Percentiles rank a stretch among this genome's conserved stretches.
Conservation (phyloP, 2,888 invertebrate species). For the Acrobasis suavella region DNA sequence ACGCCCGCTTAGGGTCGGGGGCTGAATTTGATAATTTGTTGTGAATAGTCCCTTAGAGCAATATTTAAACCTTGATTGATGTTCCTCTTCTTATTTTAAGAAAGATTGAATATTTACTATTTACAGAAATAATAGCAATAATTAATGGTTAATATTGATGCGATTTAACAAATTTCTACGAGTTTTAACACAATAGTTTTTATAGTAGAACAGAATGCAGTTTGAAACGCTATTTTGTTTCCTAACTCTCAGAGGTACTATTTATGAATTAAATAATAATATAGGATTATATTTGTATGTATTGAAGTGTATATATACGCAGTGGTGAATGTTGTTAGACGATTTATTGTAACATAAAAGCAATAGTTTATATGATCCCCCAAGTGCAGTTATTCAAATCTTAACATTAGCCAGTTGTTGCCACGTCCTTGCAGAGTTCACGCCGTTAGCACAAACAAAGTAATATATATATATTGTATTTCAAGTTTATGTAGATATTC, state of each 20-base stretch:
- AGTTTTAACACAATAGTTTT: slow-evolving; percentile 81
- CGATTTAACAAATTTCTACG: slow-evolving; percentile 80
- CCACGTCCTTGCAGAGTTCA: slow-evolving; percentile 72
- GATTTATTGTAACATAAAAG: slow-evolving; percentile 54
- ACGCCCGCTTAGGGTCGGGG: too few relatives aligned
- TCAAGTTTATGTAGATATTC: slow-evolving; percentile 52
- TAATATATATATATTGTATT: slow-evolving; percentile 43
- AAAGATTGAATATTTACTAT: slow-evolving; percentile 83
- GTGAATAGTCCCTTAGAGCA: slow-evolving; percentile 48
- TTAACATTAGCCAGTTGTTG: slow-evolving; percentile 76
- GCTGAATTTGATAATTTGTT: too few relatives aligned
- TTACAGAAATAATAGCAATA: slow-evolving; percentile 80
- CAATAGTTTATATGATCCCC: slow-evolving; percentile 64
- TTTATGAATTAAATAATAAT: slow-evolving; percentile 83
- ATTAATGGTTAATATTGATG: slow-evolving; percentile 71
- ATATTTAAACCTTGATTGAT: slow-evolving; percentile 80
- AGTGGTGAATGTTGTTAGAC: slow-evolving; percentile 64
- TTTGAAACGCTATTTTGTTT: slow-evolving; percentile 79
- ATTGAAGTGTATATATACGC: slow-evolving; percentile 72
- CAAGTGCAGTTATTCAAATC: slow-evolving; percentile 83
- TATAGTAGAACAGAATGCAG: slow-evolving; percentile 78
- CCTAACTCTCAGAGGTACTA: slow-evolving; percentile 84
- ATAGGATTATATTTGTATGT: slow-evolving; percentile 85
- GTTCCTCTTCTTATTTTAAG: slow-evolving; percentile 83
- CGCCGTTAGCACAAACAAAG: slow-evolving; percentile 76